Evolutionary conservation across 2,797 vertebrate species (phyloP).

Genomic region (Siniperca obscura): DNA sequence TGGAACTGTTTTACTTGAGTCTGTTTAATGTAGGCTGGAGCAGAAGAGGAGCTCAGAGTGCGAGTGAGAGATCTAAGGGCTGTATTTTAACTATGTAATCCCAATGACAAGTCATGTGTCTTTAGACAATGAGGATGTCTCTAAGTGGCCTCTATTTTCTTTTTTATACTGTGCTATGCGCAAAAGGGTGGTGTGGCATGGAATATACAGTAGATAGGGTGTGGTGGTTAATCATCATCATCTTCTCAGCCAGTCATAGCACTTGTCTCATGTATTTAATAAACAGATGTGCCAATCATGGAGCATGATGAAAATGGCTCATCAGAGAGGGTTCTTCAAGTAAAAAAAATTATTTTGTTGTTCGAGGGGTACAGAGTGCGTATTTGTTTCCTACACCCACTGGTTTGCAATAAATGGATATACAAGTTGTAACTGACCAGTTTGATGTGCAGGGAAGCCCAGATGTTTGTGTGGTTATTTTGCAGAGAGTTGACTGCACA

Average conservation of each 20-base stretch:
- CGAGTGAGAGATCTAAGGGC: background rate
- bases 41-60: constrained; percentile 55
- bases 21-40: constrained; percentile 47
- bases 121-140: background rate
- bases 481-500: background rate
- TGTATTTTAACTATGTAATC: background rate
- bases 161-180: background rate
- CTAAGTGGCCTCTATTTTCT: constrained; percentile 14
- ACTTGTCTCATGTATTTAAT: constrained; percentile 16
- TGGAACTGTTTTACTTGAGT: constrained; percentile 57
- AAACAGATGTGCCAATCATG: constrained; percentile 19
- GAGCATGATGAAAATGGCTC: constrained; percentile 1
- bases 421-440: background rate
- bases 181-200: constrained; percentile 1
- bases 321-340: background rate
- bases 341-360: background rate
- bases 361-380: background rate
- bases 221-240: background rate
- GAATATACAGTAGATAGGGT: background rate
- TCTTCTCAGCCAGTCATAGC: background rate
- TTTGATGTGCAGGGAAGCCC: background rate
- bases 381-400: background rate
- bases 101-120: background rate
- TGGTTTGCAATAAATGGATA: constrained; percentile 4
- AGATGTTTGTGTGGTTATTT: background rate